Base-by-base conservation (phyloP, 2,888 invertebrate species). In the Morinoia aosen region DNA sequence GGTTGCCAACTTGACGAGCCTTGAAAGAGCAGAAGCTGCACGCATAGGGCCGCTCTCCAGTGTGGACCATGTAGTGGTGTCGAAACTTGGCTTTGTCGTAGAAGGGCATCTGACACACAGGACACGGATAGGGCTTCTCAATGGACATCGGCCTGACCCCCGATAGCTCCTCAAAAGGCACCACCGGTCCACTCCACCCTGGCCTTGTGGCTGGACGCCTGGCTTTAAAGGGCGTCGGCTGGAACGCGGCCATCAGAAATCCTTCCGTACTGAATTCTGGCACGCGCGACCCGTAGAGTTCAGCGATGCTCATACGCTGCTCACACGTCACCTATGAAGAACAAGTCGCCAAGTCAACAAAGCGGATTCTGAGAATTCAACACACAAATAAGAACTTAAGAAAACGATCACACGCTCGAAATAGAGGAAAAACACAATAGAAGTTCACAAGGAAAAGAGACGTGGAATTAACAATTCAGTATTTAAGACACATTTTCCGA, bases 1-100 rank as follows among this genome's bases (percentile, higher is more conserved):
- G 96, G 58, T 96, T 96, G 25, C 95, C 95, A 48, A 95, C 96
- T 95, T 96, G 96, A 88, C 95, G 95, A 88, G 96, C 95, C 58
- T 96, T 94, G 94, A 95, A 96, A 90, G 61, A 58, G 93, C 96
- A 96, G 95, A 95, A 93, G 88, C 33, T 58, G 88, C 96, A 96
- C 14, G 40, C 40, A 95, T 95, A 96, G n/a, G 96, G 96, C 64
- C 96, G 95, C 95, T 96, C 96, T 64, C 96, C 96, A 10, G 96
- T 96, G 95, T 96, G 96, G 40, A 95, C 96, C 56, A 90, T 95
- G 95, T 94, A 96, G 95, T 96, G 96, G 91, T 96, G 96, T 40
- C 91, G 64, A 95, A 96, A 96, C 91, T 96, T 96, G 96, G 95
- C 95, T 95, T 91, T 88, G 33, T 91, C 88, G 48, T 91, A 58